Evolutionary conservation across 1,140 invertebrate genomes (phyloP).

Genomic region (Ephestia elutella): DNA sequence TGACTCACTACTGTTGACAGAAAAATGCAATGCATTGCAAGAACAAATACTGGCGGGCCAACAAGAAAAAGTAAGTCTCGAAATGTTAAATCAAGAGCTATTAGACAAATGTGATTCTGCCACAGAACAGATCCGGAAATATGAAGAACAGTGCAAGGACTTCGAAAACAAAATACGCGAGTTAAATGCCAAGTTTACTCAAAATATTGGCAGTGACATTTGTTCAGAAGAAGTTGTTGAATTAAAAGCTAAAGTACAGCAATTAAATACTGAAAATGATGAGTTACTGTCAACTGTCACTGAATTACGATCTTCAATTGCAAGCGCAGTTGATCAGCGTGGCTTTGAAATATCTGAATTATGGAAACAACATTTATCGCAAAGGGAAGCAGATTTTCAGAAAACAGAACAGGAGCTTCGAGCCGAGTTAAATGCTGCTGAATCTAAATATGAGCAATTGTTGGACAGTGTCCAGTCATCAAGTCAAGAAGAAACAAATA

Average conservation of each 20-base stretch:
- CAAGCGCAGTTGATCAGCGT: slow-evolving; percentile 76
- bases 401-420: slow-evolving; percentile 69
- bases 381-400: slow-evolving; percentile 76
- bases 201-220: background rate
- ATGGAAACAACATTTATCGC: slow-evolving; percentile 78
- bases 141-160: background rate
- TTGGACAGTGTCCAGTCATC: slow-evolving; percentile 62
- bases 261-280: slow-evolving; percentile 63
- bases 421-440: slow-evolving; percentile 54
- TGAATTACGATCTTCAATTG: slow-evolving; percentile 60
- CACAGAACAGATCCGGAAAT: background rate
- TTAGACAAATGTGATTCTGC: background rate
- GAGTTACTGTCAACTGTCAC: slow-evolving; percentile 57
- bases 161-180: background rate
- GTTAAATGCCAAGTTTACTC: background rate
- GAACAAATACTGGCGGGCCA: slow-evolving; percentile 34
- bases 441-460: slow-evolving; percentile 73
- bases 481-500: slow-evolving; percentile 71
- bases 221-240: slow-evolving; percentile 32
- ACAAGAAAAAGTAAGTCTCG: slow-evolving; percentile 21
- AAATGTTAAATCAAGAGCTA: slow-evolving; percentile 36
- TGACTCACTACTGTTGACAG: slow-evolving; percentile 48
- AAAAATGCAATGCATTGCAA: slow-evolving; percentile 61
- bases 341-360: slow-evolving; percentile 78
- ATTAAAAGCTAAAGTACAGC: slow-evolving; percentile 39